Conservation (phyloP, 2,888 invertebrate genomes). For the Trissolcus japonicus region DNA sequence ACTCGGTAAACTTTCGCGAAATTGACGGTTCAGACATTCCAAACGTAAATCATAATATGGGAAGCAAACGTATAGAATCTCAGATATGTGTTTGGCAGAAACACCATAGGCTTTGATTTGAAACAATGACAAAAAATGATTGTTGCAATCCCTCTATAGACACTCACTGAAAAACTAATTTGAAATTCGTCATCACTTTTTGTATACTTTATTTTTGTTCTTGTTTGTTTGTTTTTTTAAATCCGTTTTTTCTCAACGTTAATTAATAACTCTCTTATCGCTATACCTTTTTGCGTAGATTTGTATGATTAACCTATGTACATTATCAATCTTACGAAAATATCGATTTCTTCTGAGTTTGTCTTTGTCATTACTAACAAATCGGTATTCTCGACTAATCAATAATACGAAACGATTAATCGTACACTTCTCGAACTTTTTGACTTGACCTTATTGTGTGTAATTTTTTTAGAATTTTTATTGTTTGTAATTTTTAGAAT, state of each 20-base stretch:
- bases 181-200: constrained; percentile 5
- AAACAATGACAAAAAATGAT: constrained; percentile 33
- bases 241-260: constrained; percentile 38
- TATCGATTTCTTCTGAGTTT: constrained; percentile 44
- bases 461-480: background rate
- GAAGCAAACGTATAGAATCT: constrained; percentile 29
- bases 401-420: constrained; percentile 52
- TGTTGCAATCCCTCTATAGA: constrained; percentile 38
- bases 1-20: constrained; percentile 18
- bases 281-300: constrained; percentile 23
- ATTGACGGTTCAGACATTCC: constrained; percentile 11
- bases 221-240: constrained; percentile 10
- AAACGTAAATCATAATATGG: constrained; percentile 8
- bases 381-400: constrained; percentile 55
- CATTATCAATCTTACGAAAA: constrained; percentile 56
- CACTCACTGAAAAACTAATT: constrained; percentile 45
- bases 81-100: constrained; percentile 40
- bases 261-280: constrained; percentile 48
- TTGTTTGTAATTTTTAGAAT: constrained; percentile 46
- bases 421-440: constrained; percentile 43
- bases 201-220: constrained; percentile 11
- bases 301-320: constrained; percentile 52
- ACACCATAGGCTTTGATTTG: constrained; percentile 26
- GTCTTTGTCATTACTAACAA: constrained; percentile 46
- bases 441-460: constrained; percentile 6